Base-by-base conservation (phyloP, 2,888 invertebrate genomes). In the Eurytoma adleriae region DNA sequence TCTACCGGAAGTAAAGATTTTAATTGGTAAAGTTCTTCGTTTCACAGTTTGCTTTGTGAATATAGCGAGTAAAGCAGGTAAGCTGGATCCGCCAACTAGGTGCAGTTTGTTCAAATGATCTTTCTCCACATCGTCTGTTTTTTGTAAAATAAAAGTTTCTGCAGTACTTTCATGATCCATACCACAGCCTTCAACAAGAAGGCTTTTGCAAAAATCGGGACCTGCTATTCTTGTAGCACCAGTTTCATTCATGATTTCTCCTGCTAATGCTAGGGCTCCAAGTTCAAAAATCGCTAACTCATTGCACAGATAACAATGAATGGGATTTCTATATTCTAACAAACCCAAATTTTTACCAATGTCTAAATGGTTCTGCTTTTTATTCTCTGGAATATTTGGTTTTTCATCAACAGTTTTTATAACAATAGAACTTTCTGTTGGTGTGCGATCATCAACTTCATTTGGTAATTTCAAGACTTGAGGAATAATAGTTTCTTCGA, bases 171-270 rank as follows among this genome's bases (percentile, higher is more conserved):
- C 91, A 61, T 93, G 93, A 86, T 94, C 92, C 52, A 91, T 87
- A 2, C 95, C 95, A 85, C 94, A 93, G 68, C 95, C 96, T 91
- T 97, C 96, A 7, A 96, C 91, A 3, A 97, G 91, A 1, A 95
- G 91, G 87, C 95, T 95, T 76, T 95, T 94, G 5, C 93, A 93
- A 91, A 97, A 96, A 91, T 97, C 96, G 0, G 96, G 93, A 89
- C 96, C 96, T 0, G 95, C 94, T 85, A 95, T 94, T 86, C 94
- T 94, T 0, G 92, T 88, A 87, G 93, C 95, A n/a, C 92, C 91
- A 14, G 91, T 89, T 0, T 92, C 89, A 27, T 91, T 90, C 7
- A 93, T 86, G 73, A 91, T 88, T 70, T 91, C 87, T 0, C 91
- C 88, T 14, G 90, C 84, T 3, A 91, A 87, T 73, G 89, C 91